Evolutionary conservation across 2,797 vertebrate genomes (phyloP).

Genomic region (Spinus olivaceus): DNA sequence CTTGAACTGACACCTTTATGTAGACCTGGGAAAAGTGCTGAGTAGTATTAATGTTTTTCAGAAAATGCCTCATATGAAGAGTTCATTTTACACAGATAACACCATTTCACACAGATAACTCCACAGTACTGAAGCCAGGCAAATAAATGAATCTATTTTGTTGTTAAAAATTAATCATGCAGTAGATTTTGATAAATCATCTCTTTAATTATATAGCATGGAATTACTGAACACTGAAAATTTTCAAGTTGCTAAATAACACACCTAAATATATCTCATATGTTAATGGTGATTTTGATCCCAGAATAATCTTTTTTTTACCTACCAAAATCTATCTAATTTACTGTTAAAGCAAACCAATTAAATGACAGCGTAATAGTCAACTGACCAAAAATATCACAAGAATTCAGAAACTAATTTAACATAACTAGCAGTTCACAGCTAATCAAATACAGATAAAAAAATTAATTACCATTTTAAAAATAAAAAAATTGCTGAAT

Average conservation of each 20-base stretch:
- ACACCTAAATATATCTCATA: neutral
- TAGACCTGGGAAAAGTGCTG: neutral
- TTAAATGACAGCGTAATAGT: neutral
- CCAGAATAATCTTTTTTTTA: conserved; percentile 28
- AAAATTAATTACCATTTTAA: conserved; percentile 7
- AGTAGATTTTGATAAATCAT: conserved; percentile 56
- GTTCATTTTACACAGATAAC: neutral
- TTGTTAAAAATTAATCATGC: conserved; percentile 20
- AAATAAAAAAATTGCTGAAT: neutral
- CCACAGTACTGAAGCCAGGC: neutral
- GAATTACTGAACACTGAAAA: conserved; percentile 34
- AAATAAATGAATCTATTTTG: conserved; percentile 17
- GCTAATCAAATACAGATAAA: neutral
- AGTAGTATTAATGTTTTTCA: neutral
- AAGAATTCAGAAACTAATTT: conserved; percentile 10
- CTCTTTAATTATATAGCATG: neutral
- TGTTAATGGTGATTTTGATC: conserved; percentile 11
- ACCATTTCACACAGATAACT: neutral
- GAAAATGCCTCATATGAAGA: neutral
- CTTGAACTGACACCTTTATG: neutral
- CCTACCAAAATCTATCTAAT: neutral
- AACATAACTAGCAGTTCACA: neutral
- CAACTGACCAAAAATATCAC: neutral
- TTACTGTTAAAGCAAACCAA: neutral
- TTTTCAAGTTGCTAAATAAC: conserved; percentile 23